These are phyloP conservation scores for Sarcophaga peregrina DNA, from an alignment of 1,140 invertebrate genomes.

Conservation along the genomic window DNA sequence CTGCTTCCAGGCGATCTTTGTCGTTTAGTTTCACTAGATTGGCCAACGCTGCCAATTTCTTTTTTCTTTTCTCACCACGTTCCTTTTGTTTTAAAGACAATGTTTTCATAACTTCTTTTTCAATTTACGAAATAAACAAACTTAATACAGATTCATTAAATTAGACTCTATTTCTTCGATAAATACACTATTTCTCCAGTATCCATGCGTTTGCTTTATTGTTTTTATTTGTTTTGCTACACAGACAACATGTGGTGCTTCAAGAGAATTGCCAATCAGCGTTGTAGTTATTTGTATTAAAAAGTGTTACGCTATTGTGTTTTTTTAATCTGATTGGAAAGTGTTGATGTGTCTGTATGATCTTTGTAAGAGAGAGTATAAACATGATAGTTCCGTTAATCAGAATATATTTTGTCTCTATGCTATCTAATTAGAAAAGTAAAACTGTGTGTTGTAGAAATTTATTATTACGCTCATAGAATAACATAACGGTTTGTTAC, in stretches of 20 bases:
- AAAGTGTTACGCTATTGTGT: too few species aligned
- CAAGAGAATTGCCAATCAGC: not conserved
- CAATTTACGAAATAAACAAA: not conserved
- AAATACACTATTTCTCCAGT: not conserved
- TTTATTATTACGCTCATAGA: too few species aligned
- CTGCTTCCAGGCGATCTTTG: conserved; percentile 66
- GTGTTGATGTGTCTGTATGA: too few species aligned
- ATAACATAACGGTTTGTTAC: too few species aligned
- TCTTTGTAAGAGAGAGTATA: too few species aligned
- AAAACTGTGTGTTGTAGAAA: too few species aligned
- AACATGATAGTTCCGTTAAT: too few species aligned
- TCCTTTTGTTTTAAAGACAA: conserved; percentile 66
- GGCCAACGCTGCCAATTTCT: conserved; percentile 73
- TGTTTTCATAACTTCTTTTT: conserved; percentile 44
- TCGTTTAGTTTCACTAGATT: conserved; percentile 74
- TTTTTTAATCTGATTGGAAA: too few species aligned
- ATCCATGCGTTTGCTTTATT: not conserved
- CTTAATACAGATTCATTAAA: not conserved
- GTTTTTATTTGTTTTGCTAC: conserved; percentile 16
- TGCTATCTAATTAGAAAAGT: too few species aligned
- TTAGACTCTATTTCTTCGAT: not conserved
- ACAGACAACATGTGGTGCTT: not conserved
- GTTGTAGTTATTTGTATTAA: too few species aligned
- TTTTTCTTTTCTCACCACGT: conserved; percentile 73
- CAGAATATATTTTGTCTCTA: too few species aligned